Conservation (phyloP, 2,888 invertebrate genomes). For the Oligia latruncula region DNA sequence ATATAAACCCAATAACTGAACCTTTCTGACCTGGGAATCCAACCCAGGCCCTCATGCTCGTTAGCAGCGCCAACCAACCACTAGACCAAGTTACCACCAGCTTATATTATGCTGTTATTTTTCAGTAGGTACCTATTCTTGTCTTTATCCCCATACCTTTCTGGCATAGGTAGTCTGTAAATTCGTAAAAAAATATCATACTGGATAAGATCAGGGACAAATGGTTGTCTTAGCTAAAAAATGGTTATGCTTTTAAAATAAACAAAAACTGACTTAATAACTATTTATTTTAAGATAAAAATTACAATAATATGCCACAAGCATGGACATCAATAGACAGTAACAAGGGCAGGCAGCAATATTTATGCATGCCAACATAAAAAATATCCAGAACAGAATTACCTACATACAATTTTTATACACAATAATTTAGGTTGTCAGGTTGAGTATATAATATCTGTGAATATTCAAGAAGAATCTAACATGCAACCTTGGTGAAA, state of each 20-base stretch:
- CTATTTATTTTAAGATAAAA: slow-evolving; percentile 58
- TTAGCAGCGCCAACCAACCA: background rate
- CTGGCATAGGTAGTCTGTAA: background rate
- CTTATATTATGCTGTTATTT: background rate
- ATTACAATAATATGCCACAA: slow-evolving; percentile 58
- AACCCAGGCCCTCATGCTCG: background rate
- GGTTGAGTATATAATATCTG: background rate
- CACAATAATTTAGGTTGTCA: background rate
- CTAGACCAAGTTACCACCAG: too few relatives aligned
- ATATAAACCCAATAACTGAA: background rate
- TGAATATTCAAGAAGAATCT: background rate
- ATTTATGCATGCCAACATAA: background rate
- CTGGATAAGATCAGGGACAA: background rate
- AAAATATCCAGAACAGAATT: slow-evolving; percentile 6
- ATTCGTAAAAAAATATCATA: background rate
- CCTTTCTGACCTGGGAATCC: background rate
- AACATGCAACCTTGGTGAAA: too few relatives aligned
- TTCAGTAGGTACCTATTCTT: slow-evolving; percentile 1
- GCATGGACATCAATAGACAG: slow-evolving; percentile 5
- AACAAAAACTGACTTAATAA: slow-evolving; percentile 26
- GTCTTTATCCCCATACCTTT: background rate
- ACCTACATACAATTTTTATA: background rate
- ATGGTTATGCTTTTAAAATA: background rate
- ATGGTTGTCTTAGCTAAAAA: background rate
- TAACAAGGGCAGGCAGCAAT: background rate